These are phyloP conservation scores for Drosophila anomelani DNA, from an alignment of 2,888 invertebrate species.

Conservation along the genomic window DNA sequence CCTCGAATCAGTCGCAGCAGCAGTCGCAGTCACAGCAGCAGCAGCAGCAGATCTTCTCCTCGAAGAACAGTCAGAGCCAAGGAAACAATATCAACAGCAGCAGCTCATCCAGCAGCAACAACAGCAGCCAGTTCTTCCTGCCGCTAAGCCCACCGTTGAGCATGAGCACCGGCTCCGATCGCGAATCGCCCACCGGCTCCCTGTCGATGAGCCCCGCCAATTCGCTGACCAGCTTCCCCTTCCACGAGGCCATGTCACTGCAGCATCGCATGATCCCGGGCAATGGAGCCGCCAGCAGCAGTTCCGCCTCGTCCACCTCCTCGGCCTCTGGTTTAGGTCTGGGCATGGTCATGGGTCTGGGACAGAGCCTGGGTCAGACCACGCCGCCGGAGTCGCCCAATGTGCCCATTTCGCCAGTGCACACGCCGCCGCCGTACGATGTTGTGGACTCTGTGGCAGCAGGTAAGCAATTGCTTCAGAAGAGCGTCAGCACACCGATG, in stretches of 20 bases:
- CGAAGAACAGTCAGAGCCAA: conserved; percentile 31
- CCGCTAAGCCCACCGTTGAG: conserved; percentile 85
- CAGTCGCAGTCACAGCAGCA: conserved; percentile 61
- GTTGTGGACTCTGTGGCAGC: neutral
- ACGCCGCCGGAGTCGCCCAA: conserved; percentile 84
- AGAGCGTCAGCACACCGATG: conserved; percentile 76
- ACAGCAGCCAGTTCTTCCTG: conserved; percentile 85
- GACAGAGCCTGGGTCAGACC: conserved; percentile 60
- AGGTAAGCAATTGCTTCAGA: conserved; percentile 75
- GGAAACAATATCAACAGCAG: conserved; percentile 43
- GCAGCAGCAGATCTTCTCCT: conserved; percentile 34
- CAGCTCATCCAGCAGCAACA: conserved; percentile 64
- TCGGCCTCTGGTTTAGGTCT: conserved; percentile 57
- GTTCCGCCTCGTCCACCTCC: conserved; percentile 62
- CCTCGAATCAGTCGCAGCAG: neutral
- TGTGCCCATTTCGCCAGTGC: conserved; percentile 82
- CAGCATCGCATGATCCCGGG: conserved; percentile 37
- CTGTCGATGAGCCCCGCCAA: conserved; percentile 84
- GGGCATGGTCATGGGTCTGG: conserved; percentile 47
- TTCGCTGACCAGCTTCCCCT: conserved; percentile 84
- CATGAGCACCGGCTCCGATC: conserved; percentile 86
- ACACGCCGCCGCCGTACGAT: conserved; percentile 82
- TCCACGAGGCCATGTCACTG: conserved; percentile 79
- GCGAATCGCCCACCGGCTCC: conserved; percentile 84
- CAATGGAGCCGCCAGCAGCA: conserved; percentile 2